Evolutionary conservation across 1,140 invertebrate species (phyloP), one percentile per base, ranked within the genome.

Genomic region (Holotrichia oblita): DNA sequence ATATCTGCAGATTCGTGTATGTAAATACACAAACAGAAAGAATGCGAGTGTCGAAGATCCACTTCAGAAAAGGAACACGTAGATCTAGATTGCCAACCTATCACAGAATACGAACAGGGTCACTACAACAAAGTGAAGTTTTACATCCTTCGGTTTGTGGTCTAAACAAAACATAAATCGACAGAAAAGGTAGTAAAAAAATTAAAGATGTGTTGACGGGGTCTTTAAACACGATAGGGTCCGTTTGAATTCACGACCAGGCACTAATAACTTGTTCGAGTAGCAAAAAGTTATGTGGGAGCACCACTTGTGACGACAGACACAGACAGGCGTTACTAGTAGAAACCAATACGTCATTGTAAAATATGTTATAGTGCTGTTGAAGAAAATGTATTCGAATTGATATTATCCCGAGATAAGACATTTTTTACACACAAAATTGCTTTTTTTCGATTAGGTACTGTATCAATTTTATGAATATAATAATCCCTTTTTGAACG

Each of bases 81-180:
- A 17, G 48, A n/a, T 55, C 6, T 55, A 0, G 48, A 55, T 17
- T 2, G 48, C 6, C n/a, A n/a, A 17, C 6, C 6, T 55, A n/a
- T 17, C 48, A 55, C 14, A 34, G 27, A 34, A 34, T 17, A 14
- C 14, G 48, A 6, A n/a, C 9, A 55, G 12, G 48, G 48, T 55
- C 17, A 55, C 48, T 17, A 55, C 48, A 55, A 55, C 48, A 55
- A 55, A 55, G 48, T 55, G 12, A 55, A 17, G 48, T 55, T 55
- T 55, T 55, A 55, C 12, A 17, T 55, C 48, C 17, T 55, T 55
- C 48, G 48, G 48, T 55, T 55, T 55, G 48, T 20, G 48, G 48
- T 55, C 48, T 55, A 55, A 55, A 55, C 48, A 55, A 55, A 55
- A 55, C 48, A 55, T 55, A 55, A 55, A 55, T 55, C 48, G 48